These are phyloP conservation scores for Desmodus rotundus DNA, from an alignment of 2,113 vertebrate genomes.

Conservation along the genomic window DNA sequence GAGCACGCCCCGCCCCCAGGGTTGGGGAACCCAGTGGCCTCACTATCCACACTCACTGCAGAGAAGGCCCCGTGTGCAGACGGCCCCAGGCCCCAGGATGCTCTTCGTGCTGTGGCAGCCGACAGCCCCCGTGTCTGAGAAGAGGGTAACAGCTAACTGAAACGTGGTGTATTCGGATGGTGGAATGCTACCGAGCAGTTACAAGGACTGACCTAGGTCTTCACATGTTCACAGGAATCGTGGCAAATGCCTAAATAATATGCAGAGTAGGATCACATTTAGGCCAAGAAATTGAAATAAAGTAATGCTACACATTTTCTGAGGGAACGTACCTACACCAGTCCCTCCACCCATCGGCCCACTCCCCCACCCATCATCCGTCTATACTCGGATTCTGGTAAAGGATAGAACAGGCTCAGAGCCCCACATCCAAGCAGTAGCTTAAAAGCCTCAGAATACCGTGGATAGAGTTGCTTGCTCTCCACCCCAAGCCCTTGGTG, in stretches of 20 bases:
- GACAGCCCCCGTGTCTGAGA: background rate
- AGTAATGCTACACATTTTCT: background rate
- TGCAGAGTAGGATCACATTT: background rate
- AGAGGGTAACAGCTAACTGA: background rate
- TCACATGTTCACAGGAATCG: background rate
- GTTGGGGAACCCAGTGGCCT: background rate
- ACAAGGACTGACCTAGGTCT: background rate
- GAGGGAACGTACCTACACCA: background rate
- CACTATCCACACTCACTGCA: background rate
- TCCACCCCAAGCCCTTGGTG: background rate
- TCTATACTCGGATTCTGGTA: background rate
- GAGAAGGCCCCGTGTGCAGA: background rate
- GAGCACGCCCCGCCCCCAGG: background rate
- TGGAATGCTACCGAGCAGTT: background rate
- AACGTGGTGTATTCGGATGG: background rate
- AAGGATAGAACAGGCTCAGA: background rate
- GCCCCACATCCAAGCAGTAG: background rate
- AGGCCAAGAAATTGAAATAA: background rate
- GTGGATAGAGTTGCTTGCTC: background rate
- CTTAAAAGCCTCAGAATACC: background rate
- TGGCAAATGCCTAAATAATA: background rate
- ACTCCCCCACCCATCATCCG: too few relatives aligned
- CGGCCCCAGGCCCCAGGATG: background rate
- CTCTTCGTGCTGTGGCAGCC: background rate
- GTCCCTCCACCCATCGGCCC: background rate